These are phyloP conservation scores for Procavia capensis DNA, from an alignment of 2,113 vertebrate genomes.

Conservation along the genomic window DNA sequence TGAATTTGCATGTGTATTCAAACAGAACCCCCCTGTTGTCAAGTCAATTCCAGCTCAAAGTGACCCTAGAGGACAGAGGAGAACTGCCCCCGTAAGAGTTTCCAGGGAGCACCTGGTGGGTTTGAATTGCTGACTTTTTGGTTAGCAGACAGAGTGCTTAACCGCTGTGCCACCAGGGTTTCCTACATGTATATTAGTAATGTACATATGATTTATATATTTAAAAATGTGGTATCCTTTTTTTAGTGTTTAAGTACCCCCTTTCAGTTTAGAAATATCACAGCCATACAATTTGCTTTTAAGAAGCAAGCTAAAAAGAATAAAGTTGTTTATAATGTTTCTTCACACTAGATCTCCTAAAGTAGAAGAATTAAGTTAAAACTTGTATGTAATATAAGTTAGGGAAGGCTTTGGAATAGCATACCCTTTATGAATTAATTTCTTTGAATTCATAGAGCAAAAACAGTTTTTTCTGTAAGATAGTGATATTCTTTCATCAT, in stretches of 20 bases:
- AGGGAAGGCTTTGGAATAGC: slow-evolving; percentile 23
- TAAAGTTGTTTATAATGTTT: slow-evolving; percentile 46
- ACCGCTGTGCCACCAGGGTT: too few relatives aligned
- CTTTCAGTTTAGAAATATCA: slow-evolving; percentile 23
- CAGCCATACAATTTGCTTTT: slow-evolving; percentile 58
- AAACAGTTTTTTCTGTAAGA: slow-evolving; percentile 55
- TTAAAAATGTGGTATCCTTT: slow-evolving; percentile 21
- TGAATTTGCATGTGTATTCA: background rate
- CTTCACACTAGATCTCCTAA: slow-evolving; percentile 9
- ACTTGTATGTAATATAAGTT: background rate
- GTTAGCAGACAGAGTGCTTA: too few relatives aligned
- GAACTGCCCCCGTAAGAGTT: too few relatives aligned
- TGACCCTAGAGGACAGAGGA: too few relatives aligned
- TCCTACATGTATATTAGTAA: background rate
- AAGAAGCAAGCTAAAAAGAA: slow-evolving; percentile 56
- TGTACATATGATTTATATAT: background rate
- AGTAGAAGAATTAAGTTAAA: slow-evolving; percentile 54
- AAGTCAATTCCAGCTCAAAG: too few relatives aligned
- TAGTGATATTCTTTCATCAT: background rate
- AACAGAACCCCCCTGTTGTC: too few relatives aligned
- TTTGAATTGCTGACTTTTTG: too few relatives aligned
- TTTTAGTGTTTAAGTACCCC: background rate
- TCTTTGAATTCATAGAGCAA: slow-evolving; percentile 21
- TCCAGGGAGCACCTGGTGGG: too few relatives aligned
- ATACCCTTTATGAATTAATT: slow-evolving; percentile 24